These are phyloP conservation scores for Eilema griseolum DNA, from an alignment of 2,888 invertebrate genomes.

Conservation along the genomic window DNA sequence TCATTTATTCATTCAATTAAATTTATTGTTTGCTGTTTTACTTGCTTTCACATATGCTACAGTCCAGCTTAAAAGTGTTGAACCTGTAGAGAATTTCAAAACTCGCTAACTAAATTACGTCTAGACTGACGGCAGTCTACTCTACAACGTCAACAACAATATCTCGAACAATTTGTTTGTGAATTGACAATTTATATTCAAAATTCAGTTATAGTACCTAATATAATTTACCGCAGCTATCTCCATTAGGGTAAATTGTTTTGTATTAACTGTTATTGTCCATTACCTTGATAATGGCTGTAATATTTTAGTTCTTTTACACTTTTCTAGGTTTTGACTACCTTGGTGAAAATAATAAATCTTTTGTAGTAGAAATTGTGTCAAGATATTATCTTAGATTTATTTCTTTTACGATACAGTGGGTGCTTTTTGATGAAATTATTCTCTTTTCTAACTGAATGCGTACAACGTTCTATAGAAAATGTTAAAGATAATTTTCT, in stretches of 20 bases:
- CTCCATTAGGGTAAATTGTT: conserved; percentile 5
- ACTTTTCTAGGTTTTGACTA: neutral
- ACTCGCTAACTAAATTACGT: conserved; percentile 2
- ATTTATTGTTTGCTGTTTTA: too few relatives aligned
- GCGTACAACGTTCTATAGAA: neutral
- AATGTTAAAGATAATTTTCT: neutral
- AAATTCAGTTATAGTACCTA: conserved; percentile 14
- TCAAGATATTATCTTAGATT: neutral
- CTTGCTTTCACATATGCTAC: neutral
- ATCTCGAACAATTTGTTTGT: conserved; percentile 6
- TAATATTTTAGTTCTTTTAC: conserved; percentile 5
- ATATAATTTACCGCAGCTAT: conserved; percentile 12
- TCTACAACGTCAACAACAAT: neutral
- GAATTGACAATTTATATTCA: conserved; percentile 15
- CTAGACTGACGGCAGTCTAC: conserved; percentile 7
- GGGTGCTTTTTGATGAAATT: neutral
- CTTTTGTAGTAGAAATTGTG: neutral
- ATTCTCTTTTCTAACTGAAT: neutral
- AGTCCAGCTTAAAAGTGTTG: neutral
- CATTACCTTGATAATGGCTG: neutral
- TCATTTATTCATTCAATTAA: too few relatives aligned
- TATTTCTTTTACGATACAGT: neutral
- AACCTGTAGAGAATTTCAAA: neutral
- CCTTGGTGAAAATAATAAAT: neutral
- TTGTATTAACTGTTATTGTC: neutral